Evolutionary conservation across 2,797 vertebrate genomes (phyloP), one percentile per base, ranked within the genome.

Genomic region (Chaunax sp.): DNA sequence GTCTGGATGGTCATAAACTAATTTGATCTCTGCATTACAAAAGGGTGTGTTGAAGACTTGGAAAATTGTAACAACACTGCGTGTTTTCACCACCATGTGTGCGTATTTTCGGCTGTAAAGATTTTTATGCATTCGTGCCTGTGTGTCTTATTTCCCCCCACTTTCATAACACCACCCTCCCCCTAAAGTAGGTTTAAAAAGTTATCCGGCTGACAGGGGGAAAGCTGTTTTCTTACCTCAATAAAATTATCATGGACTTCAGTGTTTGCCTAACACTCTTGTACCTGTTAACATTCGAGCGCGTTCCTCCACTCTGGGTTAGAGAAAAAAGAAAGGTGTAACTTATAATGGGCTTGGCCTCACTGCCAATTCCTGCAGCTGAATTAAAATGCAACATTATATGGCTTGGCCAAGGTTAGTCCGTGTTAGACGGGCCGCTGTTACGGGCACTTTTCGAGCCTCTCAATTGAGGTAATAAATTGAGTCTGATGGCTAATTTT

Each of bases 401-500:
- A 91, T 50, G 84, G 76, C 79, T 78, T 81, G 84, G 86, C 86
- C 90, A 72, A 83, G 86, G 90, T 88, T 85, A 84, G 86, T 67
- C 80, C 25, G 77, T 84, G 87, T 90, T 91, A 84, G 84, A 87
- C 50, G 84, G 79, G 85, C 75, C 75, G 87, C 89, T 77, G 83
- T 80, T 88, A 90, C 76, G 82, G 88, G 86, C 94, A 92, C 93
- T 93, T 94, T 94, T 95, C 92, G 83, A 84, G 93, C 93, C 94
- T 95, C 95, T 96, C 94, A 93, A 93, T 95, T 94, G 95, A 93
- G 93, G 95, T 95, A 96, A 98, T 98, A 98, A 98, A 98, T 94
- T 96, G 94, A 91, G 95, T 94, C 94, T 96, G 96, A 97, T 95
- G 96, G 96, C 96, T 98, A 97, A 98, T 98, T 97, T 96, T 96